These are phyloP conservation scores for Lepus townsendii DNA, from an alignment of 2,797 vertebrate genomes.

Conservation along the genomic window DNA sequence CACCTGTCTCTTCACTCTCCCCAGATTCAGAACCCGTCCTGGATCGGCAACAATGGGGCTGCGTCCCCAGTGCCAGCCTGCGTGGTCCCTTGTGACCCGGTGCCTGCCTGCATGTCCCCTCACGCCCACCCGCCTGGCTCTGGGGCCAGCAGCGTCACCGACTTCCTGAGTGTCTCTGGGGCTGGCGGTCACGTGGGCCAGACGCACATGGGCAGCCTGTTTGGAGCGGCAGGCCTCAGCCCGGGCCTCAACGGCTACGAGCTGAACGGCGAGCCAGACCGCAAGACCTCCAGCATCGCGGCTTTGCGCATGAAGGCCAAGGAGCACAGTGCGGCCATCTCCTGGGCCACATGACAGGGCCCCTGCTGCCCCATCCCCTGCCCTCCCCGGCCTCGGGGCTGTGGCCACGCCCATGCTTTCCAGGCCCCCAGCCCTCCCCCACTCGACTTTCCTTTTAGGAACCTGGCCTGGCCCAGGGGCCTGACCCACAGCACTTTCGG, in stretches of 20 bases:
- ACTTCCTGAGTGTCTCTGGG: slow-evolving; percentile 95
- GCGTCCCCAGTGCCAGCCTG: slow-evolving; percentile 97
- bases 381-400: slow-evolving; percentile 64
- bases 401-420: slow-evolving; percentile 59
- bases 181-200: slow-evolving; percentile 95
- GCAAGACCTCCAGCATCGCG: slow-evolving; percentile 99
- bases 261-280: slow-evolving; percentile 97
- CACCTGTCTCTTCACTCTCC: neutral
- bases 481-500: slow-evolving; percentile 90
- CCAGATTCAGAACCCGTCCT: slow-evolving; percentile 99
- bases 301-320: slow-evolving; percentile 99
- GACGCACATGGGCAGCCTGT: slow-evolving; percentile 98
- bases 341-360: slow-evolving; percentile 98
- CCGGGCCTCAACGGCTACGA: slow-evolving; percentile 96
- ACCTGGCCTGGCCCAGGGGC: slow-evolving; percentile 82
- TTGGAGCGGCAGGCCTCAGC: slow-evolving; percentile 93
- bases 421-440: slow-evolving; percentile 68
- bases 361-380: slow-evolving; percentile 58
- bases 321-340: slow-evolving; percentile 99
- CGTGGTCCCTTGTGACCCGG: slow-evolving; percentile 96
- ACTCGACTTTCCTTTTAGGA: slow-evolving; percentile 66
- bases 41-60: slow-evolving; percentile 95
- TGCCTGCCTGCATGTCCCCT: slow-evolving; percentile 98
- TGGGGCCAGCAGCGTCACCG: slow-evolving; percentile 93
- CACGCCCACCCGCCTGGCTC: slow-evolving; percentile 94